Base-by-base conservation (phyloP, 2,888 invertebrate species). In the Netelia virgata region DNA sequence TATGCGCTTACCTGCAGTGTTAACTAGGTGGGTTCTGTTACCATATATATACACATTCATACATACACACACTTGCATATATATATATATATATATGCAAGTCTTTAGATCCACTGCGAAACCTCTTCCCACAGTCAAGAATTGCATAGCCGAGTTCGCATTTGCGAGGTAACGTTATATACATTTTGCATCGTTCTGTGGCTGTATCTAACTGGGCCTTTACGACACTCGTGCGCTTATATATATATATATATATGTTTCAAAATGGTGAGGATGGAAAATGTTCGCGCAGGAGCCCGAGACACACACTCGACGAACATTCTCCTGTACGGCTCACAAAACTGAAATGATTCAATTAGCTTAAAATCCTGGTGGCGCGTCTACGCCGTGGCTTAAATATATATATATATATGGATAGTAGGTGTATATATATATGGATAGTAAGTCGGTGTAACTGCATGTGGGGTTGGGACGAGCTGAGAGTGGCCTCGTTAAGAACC, bases 281-380 rank as follows among this genome's bases (percentile, higher is more conserved):
- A 80, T 75, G 70, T 68, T 85, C 23, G 11, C 59, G 55, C 41
- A 41, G 53, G 68, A 70, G 76, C 72, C 72, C 74, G 59, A 43
- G 74, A 73, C 73, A 50, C 73, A 23, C 63, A 68, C n/a, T 18
- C 69, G 69, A 61, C 53, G 80, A 80, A 75, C 43, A 70, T 83
- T 68, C 69, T 74, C 41, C 74, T 11, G 76, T 78, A 82, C 80
- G 84, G 88, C 88, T 88, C 79, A 75, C 87, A 87, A 90, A 91
- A 89, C 87, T 88, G 85, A 90, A 91, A 91, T 91, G 89, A 91
- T 91, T 92, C 90, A 91, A 92, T 92, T 91, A 92, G 88, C 89
- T 88, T 90, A 90, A 91, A 91, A 91, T 91, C 89, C 88, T 76
- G 84, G 84, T 86, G 88, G 88, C 81, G 50, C 85, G 78, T 63